phyloP scores from a whole-genome alignment of 2,797 vertebrate genomes.

The Nannoperca obscura region DNA sequence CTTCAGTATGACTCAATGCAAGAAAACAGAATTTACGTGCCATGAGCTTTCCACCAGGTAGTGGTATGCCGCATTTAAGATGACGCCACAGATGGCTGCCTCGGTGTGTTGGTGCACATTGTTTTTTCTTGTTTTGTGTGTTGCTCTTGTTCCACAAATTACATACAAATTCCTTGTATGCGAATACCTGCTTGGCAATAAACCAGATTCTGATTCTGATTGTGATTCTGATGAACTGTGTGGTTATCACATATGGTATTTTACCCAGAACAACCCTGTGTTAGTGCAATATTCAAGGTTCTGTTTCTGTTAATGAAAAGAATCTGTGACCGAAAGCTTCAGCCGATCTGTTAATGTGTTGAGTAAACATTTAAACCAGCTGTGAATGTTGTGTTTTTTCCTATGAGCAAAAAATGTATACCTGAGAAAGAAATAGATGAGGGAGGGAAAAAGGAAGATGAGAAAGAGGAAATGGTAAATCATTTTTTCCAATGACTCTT shows the following conservation, averaged over 20 bases:
- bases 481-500: background rate
- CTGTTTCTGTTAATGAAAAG: slow-evolving; percentile 30
- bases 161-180: no score
- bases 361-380: slow-evolving; percentile 53
- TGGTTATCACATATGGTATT: background rate
- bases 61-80: no score
- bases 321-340: background rate
- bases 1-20: background rate
- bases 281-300: background rate
- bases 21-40: background rate
- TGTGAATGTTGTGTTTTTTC: slow-evolving; percentile 27
- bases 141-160: no score
- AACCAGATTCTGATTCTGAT: no score
- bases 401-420: background rate
- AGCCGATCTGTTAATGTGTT: slow-evolving; percentile 17
- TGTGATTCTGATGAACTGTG: no score
- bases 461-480: background rate
- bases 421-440: slow-evolving; percentile 1
- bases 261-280: background rate
- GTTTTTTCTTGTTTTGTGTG: no score
- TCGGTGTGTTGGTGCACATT: no score
- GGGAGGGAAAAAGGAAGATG: background rate
- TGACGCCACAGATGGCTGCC: no score
- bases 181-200: no score
- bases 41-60: background rate